phyloP scores from a whole-genome alignment of 2,888 invertebrate genomes.

The Sinhomidia bicolor region DNA sequence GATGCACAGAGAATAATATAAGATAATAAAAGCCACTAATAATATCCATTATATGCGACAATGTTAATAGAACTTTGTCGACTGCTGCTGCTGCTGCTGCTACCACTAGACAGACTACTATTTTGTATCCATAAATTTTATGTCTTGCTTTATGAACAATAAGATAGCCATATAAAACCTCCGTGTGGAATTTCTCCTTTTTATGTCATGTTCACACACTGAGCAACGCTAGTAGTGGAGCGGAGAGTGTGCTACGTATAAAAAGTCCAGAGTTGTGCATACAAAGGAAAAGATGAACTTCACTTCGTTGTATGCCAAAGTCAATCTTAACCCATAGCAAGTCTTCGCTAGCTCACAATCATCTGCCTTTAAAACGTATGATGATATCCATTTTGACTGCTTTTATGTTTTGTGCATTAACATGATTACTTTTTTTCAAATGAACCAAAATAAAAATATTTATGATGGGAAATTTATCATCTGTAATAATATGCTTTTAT shows the following conservation, averaged over 20 bases:
- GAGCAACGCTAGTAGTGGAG: neutral
- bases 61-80: neutral
- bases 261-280: neutral
- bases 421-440: too few species aligned
- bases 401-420: too few species aligned
- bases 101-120: neutral
- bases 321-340: too few species aligned
- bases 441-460: too few species aligned
- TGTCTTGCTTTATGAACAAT: slow-evolving; percentile 74
- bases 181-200: slow-evolving; percentile 56
- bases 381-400: too few species aligned
- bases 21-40: neutral
- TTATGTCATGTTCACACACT: slow-evolving; percentile 57
- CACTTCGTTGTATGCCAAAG: neutral
- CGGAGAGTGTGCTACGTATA: neutral
- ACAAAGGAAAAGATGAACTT: neutral
- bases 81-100: slow-evolving; percentile 13
- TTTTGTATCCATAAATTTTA: slow-evolving; percentile 71
- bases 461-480: too few species aligned
- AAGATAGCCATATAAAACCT: slow-evolving; percentile 70
- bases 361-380: too few species aligned
- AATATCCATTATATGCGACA: neutral
- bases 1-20: neutral
- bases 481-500: too few species aligned
- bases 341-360: too few species aligned